Percentiles rank a stretch among this genome's conserved stretches.
phyloP scores from a whole-genome alignment of 2,113 vertebrate genomes.

The Pelecanus crispus region DNA sequence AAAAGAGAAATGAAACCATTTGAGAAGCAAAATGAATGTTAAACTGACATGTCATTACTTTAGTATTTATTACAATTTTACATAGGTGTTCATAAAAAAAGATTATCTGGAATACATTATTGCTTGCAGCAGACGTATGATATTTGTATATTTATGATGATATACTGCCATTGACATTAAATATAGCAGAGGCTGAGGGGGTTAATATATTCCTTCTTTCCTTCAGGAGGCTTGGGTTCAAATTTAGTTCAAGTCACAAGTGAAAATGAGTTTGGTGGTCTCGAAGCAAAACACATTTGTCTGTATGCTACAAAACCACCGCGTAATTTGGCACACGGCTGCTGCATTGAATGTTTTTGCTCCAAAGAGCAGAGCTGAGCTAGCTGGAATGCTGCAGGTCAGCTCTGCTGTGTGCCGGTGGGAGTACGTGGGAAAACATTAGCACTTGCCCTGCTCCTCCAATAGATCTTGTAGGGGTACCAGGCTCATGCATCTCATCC shows the following conservation, averaged over 20 bases:
- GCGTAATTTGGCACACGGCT: not conserved
- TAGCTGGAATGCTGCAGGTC: not conserved
- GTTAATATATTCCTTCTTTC: not conserved
- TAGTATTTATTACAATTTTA: not conserved
- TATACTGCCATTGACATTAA: not conserved
- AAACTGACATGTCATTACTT: not conserved
- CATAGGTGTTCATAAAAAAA: not conserved
- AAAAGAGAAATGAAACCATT: not conserved
- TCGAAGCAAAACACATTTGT: not conserved
- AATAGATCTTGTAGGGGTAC: accelerated
- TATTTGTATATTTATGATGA: not conserved
- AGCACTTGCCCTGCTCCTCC: not conserved
- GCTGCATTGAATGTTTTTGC: not conserved
- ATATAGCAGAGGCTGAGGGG: not conserved
- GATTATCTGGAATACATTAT: too few relatives aligned
- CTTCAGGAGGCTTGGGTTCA: not conserved
- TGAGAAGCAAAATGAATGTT: not conserved
- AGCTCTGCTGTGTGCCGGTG: not conserved
- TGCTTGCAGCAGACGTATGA: accelerated
- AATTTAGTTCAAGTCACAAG: not conserved
- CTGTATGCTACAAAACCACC: not conserved
- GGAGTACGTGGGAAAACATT: not conserved
- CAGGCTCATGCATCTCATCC: not conserved
- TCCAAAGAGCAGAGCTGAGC: not conserved
- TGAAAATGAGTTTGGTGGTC: not conserved